Percentiles rank a stretch among this genome's conserved stretches.
phyloP scores from a whole-genome alignment of 2,888 invertebrate species.

The Trichopoda pennipes region DNA sequence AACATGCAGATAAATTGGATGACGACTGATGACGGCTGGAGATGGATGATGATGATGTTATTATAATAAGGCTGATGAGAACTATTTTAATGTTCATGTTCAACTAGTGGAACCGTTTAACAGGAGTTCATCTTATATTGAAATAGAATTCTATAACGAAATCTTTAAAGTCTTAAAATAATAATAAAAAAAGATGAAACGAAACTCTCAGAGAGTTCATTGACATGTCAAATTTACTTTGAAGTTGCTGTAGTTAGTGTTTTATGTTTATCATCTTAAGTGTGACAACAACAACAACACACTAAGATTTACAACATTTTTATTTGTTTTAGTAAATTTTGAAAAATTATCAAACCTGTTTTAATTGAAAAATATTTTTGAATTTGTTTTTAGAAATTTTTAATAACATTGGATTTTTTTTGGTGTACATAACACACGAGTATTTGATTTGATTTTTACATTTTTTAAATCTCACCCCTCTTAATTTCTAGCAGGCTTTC shows the following conservation, averaged over 20 bases:
- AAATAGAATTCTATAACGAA: neutral
- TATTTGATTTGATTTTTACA: no score
- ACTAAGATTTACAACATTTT: neutral
- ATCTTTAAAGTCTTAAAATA: constrained; percentile 7
- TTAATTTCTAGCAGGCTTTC: constrained; percentile 36
- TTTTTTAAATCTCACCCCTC: constrained; percentile 28
- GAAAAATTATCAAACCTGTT: neutral
- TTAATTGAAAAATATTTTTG: neutral
- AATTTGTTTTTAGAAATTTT: neutral
- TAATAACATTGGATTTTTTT: neutral
- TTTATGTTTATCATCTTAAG: neutral
- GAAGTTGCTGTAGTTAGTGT: no score
- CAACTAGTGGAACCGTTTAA: constrained; percentile 59
- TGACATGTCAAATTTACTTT: constrained; percentile 38
- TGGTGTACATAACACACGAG: no score
- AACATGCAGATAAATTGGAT: constrained; percentile 24
- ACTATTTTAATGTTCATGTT: constrained; percentile 45
- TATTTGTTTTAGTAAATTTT: neutral
- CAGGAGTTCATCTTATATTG: constrained; percentile 49
- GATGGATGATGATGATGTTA: constrained; percentile 13
- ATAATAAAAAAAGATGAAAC: neutral
- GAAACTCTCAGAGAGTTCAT: constrained; percentile 8
- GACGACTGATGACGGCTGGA: constrained; percentile 1
- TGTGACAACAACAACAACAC: no score
- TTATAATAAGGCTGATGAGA: constrained; percentile 64